phyloP scores from a whole-genome alignment of 2,113 vertebrate species.

The Tenrec ecaudatus region DNA sequence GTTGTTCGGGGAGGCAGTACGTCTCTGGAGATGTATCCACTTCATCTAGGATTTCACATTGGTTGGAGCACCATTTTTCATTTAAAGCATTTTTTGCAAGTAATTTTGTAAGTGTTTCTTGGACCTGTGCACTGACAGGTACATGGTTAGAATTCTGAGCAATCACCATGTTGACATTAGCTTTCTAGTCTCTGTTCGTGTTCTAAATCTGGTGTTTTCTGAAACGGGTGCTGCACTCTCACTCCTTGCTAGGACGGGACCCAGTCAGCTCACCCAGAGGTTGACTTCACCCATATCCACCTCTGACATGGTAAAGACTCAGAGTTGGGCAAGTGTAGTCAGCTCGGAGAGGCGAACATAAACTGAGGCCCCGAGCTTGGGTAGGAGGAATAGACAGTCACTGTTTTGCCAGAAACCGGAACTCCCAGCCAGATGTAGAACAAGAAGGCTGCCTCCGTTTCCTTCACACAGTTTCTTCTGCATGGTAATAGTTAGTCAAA shows the following conservation, averaged over 20 bases:
- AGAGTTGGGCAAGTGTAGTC: background rate
- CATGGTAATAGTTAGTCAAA: background rate
- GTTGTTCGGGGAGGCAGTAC: background rate
- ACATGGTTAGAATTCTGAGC: background rate
- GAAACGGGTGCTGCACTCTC: background rate
- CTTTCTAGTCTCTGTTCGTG: slow-evolving; percentile 8
- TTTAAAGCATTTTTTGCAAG: background rate
- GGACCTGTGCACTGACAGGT: background rate
- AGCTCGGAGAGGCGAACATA: background rate
- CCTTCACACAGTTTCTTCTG: background rate
- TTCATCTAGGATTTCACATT: background rate
- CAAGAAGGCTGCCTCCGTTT: background rate
- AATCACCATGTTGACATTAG: background rate
- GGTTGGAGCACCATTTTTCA: background rate
- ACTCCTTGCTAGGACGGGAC: background rate
- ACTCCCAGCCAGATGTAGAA: background rate
- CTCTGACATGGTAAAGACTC: background rate
- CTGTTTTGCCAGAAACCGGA: background rate
- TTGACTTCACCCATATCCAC: background rate
- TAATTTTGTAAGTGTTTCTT: background rate
- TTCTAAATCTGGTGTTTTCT: background rate
- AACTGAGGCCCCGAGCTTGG: background rate
- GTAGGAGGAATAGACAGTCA: background rate
- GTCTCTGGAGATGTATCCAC: background rate
- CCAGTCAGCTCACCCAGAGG: background rate